phyloP scores from a whole-genome alignment of 2,888 invertebrate species.

The Chironomus tentans region DNA sequence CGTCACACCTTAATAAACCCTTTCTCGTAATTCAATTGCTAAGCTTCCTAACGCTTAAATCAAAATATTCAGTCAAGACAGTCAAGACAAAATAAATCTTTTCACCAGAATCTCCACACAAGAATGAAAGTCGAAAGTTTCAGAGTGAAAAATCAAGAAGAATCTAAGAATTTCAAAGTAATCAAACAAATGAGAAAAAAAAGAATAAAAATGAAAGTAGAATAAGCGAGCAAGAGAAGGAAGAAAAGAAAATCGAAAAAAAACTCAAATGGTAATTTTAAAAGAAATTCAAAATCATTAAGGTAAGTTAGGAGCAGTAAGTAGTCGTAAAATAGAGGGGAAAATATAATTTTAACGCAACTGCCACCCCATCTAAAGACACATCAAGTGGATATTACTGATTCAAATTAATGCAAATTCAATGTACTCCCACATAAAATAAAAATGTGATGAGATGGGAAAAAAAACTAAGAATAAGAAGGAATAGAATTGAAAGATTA shows the following conservation, averaged over 20 bases:
- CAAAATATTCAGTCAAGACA: too few species aligned
- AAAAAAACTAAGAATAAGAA: not conserved
- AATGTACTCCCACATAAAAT: not conserved
- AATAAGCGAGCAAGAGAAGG: too few species aligned
- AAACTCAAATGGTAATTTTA: not conserved
- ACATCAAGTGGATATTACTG: not conserved
- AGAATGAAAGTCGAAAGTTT: too few species aligned
- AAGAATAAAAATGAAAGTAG: not conserved
- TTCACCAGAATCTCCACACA: too few species aligned
- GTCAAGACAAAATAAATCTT: too few species aligned
- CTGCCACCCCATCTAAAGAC: not conserved
- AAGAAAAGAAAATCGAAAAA: not conserved
- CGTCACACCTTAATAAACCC: too few species aligned
- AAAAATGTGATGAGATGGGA: not conserved
- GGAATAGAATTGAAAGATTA: not conserved
- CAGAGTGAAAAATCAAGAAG: not conserved
- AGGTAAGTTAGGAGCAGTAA: not conserved
- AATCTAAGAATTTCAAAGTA: not conserved
- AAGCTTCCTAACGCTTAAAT: too few species aligned
- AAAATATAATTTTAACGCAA: not conserved
- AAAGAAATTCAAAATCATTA: not conserved
- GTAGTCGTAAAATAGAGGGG: not conserved
- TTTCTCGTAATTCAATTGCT: too few species aligned
- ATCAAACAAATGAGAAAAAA: not conserved
- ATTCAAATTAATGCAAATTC: constrained; percentile 17